Conservation (phyloP, 37 sponge, comb jelly and placozoan genomes). For the Beroe ovata region DNA sequence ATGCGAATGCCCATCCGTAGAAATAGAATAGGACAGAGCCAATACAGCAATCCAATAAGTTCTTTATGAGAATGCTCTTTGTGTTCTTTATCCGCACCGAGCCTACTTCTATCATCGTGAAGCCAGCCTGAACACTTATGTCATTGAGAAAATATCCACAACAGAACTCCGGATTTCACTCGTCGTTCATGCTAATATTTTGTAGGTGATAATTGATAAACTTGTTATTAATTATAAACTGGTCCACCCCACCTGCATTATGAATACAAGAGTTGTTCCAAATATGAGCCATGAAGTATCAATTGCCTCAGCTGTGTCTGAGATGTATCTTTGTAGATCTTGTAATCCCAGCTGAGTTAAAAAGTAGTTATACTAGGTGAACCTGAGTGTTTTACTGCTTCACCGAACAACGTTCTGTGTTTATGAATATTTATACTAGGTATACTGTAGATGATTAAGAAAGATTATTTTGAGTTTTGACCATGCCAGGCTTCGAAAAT, state of each 20-base stretch:
- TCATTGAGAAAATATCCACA: no score
- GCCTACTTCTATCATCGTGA: conserved; percentile 63
- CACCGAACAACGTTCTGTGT: no score
- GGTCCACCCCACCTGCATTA: conserved; percentile 13
- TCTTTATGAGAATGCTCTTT: conserved; percentile 56
- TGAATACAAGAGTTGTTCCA: conserved; percentile 37
- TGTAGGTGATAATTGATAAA: background rate
- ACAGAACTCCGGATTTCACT: background rate
- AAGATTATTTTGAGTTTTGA: no score
- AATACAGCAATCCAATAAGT: conserved; percentile 32
- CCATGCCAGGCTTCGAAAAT: no score
- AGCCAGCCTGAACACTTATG: conserved; percentile 64
- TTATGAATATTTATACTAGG: no score
- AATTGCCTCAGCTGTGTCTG: background rate
- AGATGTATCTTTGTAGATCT: background rate
- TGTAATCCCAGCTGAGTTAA: background rate
- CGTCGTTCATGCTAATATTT: background rate
- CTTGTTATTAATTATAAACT: background rate
- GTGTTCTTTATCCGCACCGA: conserved; percentile 61
- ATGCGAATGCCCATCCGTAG: conserved; percentile 62
- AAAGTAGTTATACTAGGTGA: no score
- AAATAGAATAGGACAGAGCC: conserved; percentile 39
- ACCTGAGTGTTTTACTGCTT: no score
- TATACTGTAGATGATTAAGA: no score
- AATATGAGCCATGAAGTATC: conserved; percentile 36